These are phyloP conservation scores for Nomia melanderi DNA, from an alignment of 1,140 invertebrate genomes.

Conservation along the genomic window DNA sequence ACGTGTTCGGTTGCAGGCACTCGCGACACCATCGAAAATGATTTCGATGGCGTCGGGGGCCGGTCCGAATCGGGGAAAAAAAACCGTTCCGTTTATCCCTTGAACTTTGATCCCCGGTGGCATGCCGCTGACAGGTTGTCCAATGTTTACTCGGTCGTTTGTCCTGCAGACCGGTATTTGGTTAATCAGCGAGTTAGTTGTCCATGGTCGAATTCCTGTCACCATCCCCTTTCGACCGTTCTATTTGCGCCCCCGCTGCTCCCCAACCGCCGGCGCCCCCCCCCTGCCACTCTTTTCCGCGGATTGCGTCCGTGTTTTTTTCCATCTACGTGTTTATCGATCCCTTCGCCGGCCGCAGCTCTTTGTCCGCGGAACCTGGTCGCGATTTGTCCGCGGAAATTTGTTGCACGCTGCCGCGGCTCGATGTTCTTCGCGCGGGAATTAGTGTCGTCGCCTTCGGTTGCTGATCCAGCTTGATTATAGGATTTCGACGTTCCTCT, in stretches of 20 bases:
- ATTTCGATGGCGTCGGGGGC: constrained; percentile 35
- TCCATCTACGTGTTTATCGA: constrained; percentile 40
- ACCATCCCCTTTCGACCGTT: constrained; percentile 42
- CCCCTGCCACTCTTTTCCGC: not conserved
- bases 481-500: too few relatives aligned
- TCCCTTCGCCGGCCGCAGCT: constrained; percentile 41
- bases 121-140: constrained; percentile 65
- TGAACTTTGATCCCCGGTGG: constrained; percentile 67
- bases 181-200: constrained; percentile 72
- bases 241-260: constrained; percentile 27
- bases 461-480: too few relatives aligned
- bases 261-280: not conserved
- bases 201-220: constrained; percentile 66
- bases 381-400: constrained; percentile 47
- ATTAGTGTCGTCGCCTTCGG: too few relatives aligned
- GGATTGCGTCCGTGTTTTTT: constrained; percentile 4
- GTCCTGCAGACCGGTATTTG: constrained; percentile 69
- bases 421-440: too few relatives aligned
- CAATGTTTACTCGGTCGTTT: constrained; percentile 68
- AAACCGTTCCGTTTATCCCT: constrained; percentile 62
- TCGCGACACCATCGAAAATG: constrained; percentile 37
- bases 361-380: constrained; percentile 16
- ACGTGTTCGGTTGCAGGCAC: not conserved
- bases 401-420: too few relatives aligned
- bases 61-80: constrained; percentile 33